A percentile compares a stretch with the other conserved stretches of the same genome.
Evolutionary conservation across 2,888 invertebrate genomes (phyloP).

Genomic region (Acronicta psi): DNA sequence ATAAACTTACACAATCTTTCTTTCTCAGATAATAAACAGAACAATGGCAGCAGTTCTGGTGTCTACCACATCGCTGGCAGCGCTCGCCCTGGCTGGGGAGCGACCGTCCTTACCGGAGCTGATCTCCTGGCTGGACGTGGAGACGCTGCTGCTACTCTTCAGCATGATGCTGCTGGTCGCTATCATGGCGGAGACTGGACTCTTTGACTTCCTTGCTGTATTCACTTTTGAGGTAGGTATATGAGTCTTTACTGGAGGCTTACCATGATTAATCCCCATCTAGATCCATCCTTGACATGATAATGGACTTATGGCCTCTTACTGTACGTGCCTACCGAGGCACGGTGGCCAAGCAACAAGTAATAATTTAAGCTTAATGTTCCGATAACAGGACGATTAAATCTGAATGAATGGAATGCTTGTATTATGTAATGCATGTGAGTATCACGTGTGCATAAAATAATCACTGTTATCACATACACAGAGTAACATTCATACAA

Average conservation of each 20-base stretch:
- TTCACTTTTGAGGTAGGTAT: slow-evolving; percentile 91
- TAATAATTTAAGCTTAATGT: too few relatives aligned
- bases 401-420: not conserved
- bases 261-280: too few relatives aligned
- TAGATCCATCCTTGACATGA: too few relatives aligned
- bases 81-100: slow-evolving; percentile 92
- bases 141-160: slow-evolving; percentile 93
- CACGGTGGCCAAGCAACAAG: too few relatives aligned
- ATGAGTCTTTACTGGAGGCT: not conserved
- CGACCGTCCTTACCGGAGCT: slow-evolving; percentile 93
- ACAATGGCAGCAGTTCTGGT: slow-evolving; percentile 95
- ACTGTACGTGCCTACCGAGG: too few relatives aligned
- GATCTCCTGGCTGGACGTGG: slow-evolving; percentile 95
- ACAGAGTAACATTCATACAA: too few relatives aligned
- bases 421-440: not conserved
- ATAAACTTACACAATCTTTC: not conserved
- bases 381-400: not conserved
- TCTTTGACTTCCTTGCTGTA: slow-evolving; percentile 96
- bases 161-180: slow-evolving; percentile 97
- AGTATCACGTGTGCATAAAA: not conserved
- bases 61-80: slow-evolving; percentile 93
- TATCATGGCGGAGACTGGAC: slow-evolving; percentile 95
- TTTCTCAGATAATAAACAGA: slow-evolving; percentile 92
- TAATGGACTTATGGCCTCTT: too few relatives aligned
- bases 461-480: not conserved